phyloP scores from a whole-genome alignment of 1,140 invertebrate genomes.

The Orchestia grillus region DNA sequence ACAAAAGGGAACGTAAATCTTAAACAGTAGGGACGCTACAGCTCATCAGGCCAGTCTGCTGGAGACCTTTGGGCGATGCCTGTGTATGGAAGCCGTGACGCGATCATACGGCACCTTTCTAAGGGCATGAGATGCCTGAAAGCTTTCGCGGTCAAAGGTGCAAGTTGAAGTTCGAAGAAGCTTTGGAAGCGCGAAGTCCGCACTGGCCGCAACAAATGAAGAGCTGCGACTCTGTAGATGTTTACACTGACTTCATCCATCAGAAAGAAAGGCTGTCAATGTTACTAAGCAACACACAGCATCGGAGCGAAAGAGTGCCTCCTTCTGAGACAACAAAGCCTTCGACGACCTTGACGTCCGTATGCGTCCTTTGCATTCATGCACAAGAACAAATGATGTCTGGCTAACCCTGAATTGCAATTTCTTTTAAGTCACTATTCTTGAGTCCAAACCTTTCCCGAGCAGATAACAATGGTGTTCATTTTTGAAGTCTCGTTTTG shows the following conservation, averaged over 20 bases:
- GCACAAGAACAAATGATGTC: slow-evolving; percentile 48
- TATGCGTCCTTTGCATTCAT: slow-evolving; percentile 16
- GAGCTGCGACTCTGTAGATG: slow-evolving; percentile 10
- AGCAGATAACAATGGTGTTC: not conserved
- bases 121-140: not conserved
- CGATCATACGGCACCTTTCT: slow-evolving; percentile 17
- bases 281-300: slow-evolving; percentile 44
- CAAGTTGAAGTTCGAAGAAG: not conserved
- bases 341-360: slow-evolving; percentile 18
- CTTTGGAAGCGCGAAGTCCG: not conserved
- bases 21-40: not conserved
- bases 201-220: slow-evolving; percentile 19
- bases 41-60: not conserved
- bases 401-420: not conserved
- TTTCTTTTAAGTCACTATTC: not conserved
- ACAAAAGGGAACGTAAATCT: not conserved
- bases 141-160: not conserved
- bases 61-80: not conserved
- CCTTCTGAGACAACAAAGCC: slow-evolving; percentile 24
- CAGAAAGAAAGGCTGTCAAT: slow-evolving; percentile 47
- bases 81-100: not conserved
- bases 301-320: slow-evolving; percentile 28
- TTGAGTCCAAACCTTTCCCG: not conserved
- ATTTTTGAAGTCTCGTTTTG: not conserved
- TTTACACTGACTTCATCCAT: slow-evolving; percentile 54